Conservation (phyloP, 2,797 vertebrate genomes). For the Aplochiton taeniatus region DNA sequence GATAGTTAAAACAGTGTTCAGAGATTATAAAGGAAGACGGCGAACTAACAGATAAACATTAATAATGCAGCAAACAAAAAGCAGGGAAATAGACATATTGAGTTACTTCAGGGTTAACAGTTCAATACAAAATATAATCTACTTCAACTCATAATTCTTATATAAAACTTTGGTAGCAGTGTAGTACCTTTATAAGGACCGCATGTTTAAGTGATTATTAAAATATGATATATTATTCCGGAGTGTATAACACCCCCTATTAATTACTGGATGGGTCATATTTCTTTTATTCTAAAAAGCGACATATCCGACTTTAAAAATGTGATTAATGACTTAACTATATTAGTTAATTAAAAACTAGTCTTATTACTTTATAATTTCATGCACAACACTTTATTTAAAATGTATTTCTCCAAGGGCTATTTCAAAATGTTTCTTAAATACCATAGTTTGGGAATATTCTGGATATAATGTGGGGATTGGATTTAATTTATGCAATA, state of each 20-base stretch:
- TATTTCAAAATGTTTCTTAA: too few species aligned
- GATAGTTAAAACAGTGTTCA: slow-evolving; percentile 33
- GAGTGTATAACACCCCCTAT: slow-evolving; percentile 7
- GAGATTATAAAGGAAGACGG: slow-evolving; percentile 5
- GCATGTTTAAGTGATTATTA: slow-evolving; percentile 16
- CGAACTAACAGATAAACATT: slow-evolving; percentile 23
- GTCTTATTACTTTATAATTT: not conserved
- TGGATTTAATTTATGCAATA: too few species aligned
- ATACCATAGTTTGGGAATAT: too few species aligned
- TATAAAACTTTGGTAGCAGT: slow-evolving; percentile 10
- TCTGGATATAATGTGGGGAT: too few species aligned
- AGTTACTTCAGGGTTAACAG: slow-evolving; percentile 26
- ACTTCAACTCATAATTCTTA: slow-evolving; percentile 5
- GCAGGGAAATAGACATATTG: slow-evolving; percentile 10
- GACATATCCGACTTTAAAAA: not conserved
- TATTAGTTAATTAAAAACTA: not conserved
- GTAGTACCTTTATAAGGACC: slow-evolving; percentile 21
- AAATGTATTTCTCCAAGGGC: too few species aligned
- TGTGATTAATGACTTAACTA: not conserved
- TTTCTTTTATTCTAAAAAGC: slow-evolving; percentile 4
- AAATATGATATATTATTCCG: slow-evolving; percentile 13
- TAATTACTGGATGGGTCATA: slow-evolving; percentile 6
- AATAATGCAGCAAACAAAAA: slow-evolving; percentile 33
- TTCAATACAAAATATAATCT: slow-evolving; percentile 31
- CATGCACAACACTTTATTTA: too few species aligned